phyloP scores from a whole-genome alignment of 2,888 invertebrate species.

The Luffia ferchaultella region DNA sequence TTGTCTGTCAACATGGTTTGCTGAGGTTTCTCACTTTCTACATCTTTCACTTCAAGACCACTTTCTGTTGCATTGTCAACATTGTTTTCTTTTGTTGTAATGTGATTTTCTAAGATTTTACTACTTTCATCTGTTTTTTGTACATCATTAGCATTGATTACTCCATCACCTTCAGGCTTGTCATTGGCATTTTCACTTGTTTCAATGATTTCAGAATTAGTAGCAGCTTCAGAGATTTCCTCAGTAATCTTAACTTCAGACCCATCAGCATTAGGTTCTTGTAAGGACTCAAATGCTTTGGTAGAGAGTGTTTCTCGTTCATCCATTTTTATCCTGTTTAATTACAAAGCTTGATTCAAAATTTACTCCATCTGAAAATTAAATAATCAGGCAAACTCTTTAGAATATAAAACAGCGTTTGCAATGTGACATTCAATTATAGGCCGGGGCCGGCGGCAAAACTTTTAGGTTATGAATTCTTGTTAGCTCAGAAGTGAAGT shows the following conservation, averaged over 20 bases:
- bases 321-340: constrained; percentile 14
- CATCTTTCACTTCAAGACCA: too few species aligned
- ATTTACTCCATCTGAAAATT: neutral
- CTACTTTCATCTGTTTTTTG: neutral
- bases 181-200: neutral
- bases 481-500: too few species aligned
- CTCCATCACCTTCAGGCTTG: too few species aligned
- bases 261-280: too few species aligned
- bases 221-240: too few species aligned
- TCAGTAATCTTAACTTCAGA: too few species aligned
- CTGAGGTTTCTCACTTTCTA: too few species aligned
- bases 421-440: neutral
- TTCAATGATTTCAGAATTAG: neutral
- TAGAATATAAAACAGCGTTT: neutral
- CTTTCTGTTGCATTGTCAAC: constrained; percentile 20
- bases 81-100: constrained; percentile 22
- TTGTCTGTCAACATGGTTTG: too few species aligned
- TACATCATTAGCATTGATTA: constrained; percentile 5
- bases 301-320: constrained; percentile 21
- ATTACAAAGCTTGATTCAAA: constrained; percentile 10
- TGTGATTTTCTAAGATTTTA: constrained; percentile 35
- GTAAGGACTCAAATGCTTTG: too few species aligned
- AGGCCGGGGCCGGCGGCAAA: constrained; percentile 3
- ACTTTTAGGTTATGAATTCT: constrained; percentile 3
- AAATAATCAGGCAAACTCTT: neutral